Percentiles rank a stretch among this genome's conserved stretches.
phyloP scores from a whole-genome alignment of 2,888 invertebrate species.

The Macaria notata region DNA sequence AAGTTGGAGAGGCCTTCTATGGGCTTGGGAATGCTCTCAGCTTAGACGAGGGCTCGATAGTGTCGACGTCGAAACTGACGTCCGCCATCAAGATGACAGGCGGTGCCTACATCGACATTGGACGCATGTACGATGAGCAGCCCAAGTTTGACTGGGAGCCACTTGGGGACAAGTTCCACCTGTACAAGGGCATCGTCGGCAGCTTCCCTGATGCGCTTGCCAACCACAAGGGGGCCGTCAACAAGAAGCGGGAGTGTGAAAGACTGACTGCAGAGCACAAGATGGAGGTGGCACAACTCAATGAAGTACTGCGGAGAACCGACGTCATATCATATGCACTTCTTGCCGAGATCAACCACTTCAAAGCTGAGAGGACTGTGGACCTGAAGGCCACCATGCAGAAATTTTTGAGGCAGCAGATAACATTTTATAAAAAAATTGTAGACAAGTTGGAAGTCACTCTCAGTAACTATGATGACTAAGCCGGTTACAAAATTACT shows the following conservation, averaged over 20 bases:
- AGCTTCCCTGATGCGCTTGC: constrained; percentile 95
- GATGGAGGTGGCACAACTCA: constrained; percentile 90
- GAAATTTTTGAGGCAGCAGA: constrained; percentile 93
- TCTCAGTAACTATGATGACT: constrained; percentile 75
- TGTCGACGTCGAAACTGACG: constrained; percentile 86
- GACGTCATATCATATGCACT: constrained; percentile 96
- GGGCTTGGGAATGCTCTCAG: constrained; percentile 92
- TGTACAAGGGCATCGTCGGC: constrained; percentile 96
- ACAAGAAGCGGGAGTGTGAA: constrained; percentile 95
- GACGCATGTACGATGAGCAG: constrained; percentile 94
- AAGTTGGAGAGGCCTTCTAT: constrained; percentile 93
- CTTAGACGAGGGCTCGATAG: constrained; percentile 87
- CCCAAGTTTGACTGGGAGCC: constrained; percentile 95
- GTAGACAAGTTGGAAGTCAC: constrained; percentile 86
- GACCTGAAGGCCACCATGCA: constrained; percentile 94
- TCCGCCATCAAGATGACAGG: constrained; percentile 93
- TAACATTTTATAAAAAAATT: constrained; percentile 94
- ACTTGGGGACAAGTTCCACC: constrained; percentile 93
- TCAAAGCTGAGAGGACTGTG: constrained; percentile 91
- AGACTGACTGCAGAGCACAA: constrained; percentile 90
- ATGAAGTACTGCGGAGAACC: constrained; percentile 90
- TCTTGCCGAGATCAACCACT: constrained; percentile 97
- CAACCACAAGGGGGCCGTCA: constrained; percentile 94
- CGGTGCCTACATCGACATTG: constrained; percentile 94
- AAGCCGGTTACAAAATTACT: constrained; percentile 39